Conservation (phyloP, 2,888 invertebrate genomes). For the Coelogynopora nodosa region DNA sequence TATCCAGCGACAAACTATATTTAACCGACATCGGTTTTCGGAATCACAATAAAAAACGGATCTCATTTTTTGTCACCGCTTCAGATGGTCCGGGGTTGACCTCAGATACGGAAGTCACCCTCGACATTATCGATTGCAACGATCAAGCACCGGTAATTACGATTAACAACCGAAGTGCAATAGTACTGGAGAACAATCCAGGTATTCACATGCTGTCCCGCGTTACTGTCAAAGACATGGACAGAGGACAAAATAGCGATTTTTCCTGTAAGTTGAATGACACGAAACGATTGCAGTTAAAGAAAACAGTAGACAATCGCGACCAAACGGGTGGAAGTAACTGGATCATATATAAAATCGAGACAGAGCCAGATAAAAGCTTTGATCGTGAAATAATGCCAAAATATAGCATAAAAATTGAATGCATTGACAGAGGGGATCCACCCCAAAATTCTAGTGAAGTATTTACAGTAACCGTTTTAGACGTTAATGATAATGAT, state of each 20-base stretch:
- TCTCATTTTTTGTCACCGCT: constrained; percentile 26
- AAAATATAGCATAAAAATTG: neutral
- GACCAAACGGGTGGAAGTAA: constrained; percentile 2
- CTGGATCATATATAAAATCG: neutral
- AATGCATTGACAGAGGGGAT: neutral
- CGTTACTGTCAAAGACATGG: neutral
- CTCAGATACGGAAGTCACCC: neutral
- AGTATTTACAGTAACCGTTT: constrained; percentile 19
- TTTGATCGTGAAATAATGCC: constrained; percentile 7
- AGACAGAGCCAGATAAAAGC: neutral
- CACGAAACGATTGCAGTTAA: neutral
- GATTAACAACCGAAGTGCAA: neutral
- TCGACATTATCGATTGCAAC: constrained; percentile 33
- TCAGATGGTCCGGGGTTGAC: neutral
- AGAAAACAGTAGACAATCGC: neutral
- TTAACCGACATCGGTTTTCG: neutral
- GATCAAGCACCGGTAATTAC: neutral
- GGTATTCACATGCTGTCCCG: too few species aligned
- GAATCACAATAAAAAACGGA: constrained; percentile 14
- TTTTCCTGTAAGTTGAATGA: constrained; percentile 20
- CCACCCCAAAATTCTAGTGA: neutral
- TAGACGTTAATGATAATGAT: constrained; percentile 23
- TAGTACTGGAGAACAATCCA: too few species aligned
- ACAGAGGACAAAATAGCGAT: neutral
- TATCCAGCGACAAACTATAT: constrained; percentile 6